Conservation (phyloP, 1,140 invertebrate genomes). For the Manduca sexta region DNA sequence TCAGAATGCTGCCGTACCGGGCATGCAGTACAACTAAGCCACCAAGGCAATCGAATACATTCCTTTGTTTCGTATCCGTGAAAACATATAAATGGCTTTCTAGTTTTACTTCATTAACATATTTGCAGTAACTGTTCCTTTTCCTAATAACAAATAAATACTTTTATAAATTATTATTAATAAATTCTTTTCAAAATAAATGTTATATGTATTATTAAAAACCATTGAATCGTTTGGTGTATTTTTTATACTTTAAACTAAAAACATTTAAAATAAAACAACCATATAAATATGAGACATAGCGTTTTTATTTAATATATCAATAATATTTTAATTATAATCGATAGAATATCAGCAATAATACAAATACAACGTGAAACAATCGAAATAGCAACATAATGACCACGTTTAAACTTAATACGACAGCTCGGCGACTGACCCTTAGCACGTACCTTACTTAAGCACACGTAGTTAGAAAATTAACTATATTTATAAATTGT, state of each 20-base stretch:
- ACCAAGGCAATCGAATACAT: no score
- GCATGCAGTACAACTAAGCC: no score
- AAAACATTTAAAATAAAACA: conserved; percentile 42
- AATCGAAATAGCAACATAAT: conserved; percentile 59
- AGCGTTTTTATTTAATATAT: conserved; percentile 70
- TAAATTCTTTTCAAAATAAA: no score
- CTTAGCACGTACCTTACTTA: conserved; percentile 36
- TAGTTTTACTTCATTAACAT: no score
- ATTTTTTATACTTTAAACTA: neutral
- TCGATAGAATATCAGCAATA: conserved; percentile 69
- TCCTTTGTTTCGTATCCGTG: no score
- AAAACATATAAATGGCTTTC: no score
- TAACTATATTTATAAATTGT: conserved; percentile 47
- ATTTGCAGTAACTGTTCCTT: no score
- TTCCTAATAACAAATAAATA: no score
- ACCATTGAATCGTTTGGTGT: neutral
- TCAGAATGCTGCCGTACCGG: no score
- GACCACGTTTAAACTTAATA: conserved; percentile 57
- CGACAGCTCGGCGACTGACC: conserved; percentile 33
- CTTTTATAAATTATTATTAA: no score
- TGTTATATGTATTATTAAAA: no score
- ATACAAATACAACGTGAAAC: conserved; percentile 71
- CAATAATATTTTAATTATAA: conserved; percentile 62
- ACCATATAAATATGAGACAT: conserved; percentile 62
- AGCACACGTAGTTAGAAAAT: conserved; percentile 61